A percentile compares a stretch with the other conserved stretches of the same genome.
Evolutionary conservation across 1,140 invertebrate genomes (phyloP).

Genomic region (Armadillidium nasatum): DNA sequence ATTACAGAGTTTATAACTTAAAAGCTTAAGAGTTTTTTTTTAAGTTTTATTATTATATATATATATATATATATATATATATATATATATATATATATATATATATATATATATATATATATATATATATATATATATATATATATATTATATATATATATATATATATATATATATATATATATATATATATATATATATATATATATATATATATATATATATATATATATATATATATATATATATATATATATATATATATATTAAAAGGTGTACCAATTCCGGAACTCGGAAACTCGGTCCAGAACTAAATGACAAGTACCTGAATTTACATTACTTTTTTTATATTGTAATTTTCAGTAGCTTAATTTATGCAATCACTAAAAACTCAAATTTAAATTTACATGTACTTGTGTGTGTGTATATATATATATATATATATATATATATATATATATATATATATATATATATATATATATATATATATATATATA

Average conservation of each 20-base stretch:
- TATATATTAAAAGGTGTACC: slow-evolving; percentile 27
- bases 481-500: slow-evolving; percentile 25
- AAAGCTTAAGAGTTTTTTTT: too few relatives aligned
- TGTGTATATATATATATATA: slow-evolving; percentile 22
- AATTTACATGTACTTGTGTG: slow-evolving; percentile 19
- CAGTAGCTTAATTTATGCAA: too few relatives aligned
- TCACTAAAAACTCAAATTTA: too few relatives aligned
- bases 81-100: slow-evolving; percentile 24
- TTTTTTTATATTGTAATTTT: too few relatives aligned
- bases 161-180: slow-evolving; percentile 23
- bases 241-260: slow-evolving; percentile 28
- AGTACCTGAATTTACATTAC: too few relatives aligned
- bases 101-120: slow-evolving; percentile 20
- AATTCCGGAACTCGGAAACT: too few relatives aligned
- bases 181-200: slow-evolving; percentile 18
- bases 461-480: slow-evolving; percentile 25
- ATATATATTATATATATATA: slow-evolving; percentile 23
- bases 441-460: slow-evolving; percentile 20
- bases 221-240: slow-evolving; percentile 16
- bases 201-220: slow-evolving; percentile 24
- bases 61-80: slow-evolving; percentile 20
- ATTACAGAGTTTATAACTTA: too few relatives aligned
- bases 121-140: slow-evolving; percentile 24
- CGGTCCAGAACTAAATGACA: too few relatives aligned
- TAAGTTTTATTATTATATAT: too few relatives aligned